These are phyloP conservation scores for Silurus glanis DNA, from an alignment of 2,113 vertebrate species.

Conservation along the genomic window DNA sequence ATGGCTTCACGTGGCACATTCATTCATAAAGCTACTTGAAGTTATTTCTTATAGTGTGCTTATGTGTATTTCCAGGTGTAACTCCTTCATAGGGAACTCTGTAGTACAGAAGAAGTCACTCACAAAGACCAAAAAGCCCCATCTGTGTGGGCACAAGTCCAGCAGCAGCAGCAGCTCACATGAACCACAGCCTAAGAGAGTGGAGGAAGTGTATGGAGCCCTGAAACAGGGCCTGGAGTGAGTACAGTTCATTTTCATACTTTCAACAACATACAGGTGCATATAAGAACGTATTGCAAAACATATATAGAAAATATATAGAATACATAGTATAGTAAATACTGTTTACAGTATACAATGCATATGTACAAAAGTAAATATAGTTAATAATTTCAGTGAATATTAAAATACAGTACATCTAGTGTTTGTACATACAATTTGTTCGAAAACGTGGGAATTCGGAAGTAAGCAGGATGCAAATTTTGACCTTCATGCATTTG, in stretches of 20 bases:
- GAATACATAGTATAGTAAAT: background rate
- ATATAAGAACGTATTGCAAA: too few species aligned
- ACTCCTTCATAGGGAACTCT: constrained; percentile 95
- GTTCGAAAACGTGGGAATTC: too few species aligned
- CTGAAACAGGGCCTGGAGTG: constrained; percentile 92
- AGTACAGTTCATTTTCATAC: constrained; percentile 62
- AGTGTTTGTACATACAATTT: too few species aligned
- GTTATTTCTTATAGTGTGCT: constrained; percentile 27
- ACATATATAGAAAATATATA: background rate
- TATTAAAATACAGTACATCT: background rate
- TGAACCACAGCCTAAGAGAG: constrained; percentile 88
- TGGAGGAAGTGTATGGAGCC: constrained; percentile 90
- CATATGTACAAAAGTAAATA: background rate
- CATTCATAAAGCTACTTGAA: background rate
- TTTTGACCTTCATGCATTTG: too few species aligned
- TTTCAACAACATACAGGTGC: background rate
- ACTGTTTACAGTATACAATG: background rate
- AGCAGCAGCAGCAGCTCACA: constrained; percentile 81
- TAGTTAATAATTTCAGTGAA: background rate
- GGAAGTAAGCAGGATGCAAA: too few species aligned
- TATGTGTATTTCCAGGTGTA: constrained; percentile 78
- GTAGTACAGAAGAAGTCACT: constrained; percentile 89
- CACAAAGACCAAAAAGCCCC: constrained; percentile 91
- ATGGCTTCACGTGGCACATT: background rate
- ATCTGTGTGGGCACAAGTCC: constrained; percentile 87